Evolutionary conservation across 2,888 invertebrate species (phyloP).

Genomic region (Hesperia comma): DNA sequence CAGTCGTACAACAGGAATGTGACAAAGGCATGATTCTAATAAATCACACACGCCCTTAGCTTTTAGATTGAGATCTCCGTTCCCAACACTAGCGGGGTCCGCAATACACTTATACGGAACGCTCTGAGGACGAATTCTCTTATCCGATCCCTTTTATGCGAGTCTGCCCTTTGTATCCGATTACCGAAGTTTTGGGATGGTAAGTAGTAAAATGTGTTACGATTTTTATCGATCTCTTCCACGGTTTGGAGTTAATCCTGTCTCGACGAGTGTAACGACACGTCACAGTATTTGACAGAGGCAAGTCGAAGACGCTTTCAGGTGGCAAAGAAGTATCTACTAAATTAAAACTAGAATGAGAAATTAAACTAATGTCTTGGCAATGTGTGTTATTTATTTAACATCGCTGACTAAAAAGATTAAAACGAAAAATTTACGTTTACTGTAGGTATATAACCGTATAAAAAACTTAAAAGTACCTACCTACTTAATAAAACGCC

Average conservation of each 20-base stretch:
- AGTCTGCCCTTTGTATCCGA: constrained; percentile 31
- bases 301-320: no score
- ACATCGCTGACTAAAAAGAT: no score
- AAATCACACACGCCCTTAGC: constrained; percentile 3
- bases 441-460: no score
- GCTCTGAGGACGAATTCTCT: constrained; percentile 7
- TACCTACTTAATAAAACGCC: no score
- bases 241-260: not conserved
- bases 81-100: not conserved
- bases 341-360: no score
- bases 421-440: no score
- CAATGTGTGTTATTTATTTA: no score
- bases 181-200: constrained; percentile 31
- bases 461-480: no score
- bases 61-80: constrained; percentile 3
- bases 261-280: not conserved
- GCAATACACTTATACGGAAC: not conserved
- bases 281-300: no score
- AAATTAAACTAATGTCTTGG: no score
- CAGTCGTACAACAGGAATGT: not conserved
- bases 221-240: not conserved
- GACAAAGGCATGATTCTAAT: not conserved
- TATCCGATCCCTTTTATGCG: constrained; percentile 24
- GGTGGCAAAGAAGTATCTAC: no score
- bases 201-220: constrained; percentile 28